Evolutionary conservation across 1,140 invertebrate genomes (phyloP).

Genomic region (Nymphalis io): DNA sequence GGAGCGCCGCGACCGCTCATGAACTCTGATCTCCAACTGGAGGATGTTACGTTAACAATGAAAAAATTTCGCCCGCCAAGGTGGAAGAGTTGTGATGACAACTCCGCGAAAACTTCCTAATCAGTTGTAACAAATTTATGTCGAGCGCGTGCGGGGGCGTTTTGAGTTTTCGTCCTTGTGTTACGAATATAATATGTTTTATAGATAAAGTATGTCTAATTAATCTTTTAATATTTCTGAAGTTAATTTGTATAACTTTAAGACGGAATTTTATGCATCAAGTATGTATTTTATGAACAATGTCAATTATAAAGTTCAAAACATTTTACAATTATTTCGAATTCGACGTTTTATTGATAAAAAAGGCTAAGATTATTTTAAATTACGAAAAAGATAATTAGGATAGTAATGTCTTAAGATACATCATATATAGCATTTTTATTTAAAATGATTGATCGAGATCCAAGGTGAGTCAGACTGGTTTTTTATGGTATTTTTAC

Average conservation of each 20-base stretch:
- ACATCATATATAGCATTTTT: too few species aligned
- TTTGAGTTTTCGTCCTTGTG: slow-evolving; percentile 7
- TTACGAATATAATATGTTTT: slow-evolving; percentile 14
- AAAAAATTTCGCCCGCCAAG: slow-evolving; percentile 62
- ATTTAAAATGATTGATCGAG: too few species aligned
- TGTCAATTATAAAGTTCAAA: not conserved
- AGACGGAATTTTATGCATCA: not conserved
- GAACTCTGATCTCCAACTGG: slow-evolving; percentile 74
- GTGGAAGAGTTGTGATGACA: slow-evolving; percentile 77
- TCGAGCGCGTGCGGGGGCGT: slow-evolving; percentile 57
- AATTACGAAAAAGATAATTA: too few species aligned
- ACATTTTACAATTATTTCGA: not conserved
- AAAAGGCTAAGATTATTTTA: too few species aligned
- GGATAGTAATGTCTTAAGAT: too few species aligned
- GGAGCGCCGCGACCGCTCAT: slow-evolving; percentile 68
- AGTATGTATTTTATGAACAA: not conserved
- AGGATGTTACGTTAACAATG: slow-evolving; percentile 61
- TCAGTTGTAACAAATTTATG: slow-evolving; percentile 77
- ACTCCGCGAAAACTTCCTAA: slow-evolving; percentile 69
- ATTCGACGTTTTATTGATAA: too few species aligned
- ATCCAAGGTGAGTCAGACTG: too few species aligned
- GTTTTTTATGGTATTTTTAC: too few species aligned
- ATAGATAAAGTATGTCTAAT: slow-evolving; percentile 18
- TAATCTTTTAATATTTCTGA: slow-evolving; percentile 48
- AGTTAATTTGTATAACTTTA: slow-evolving; percentile 38